Conservation (phyloP, 1,140 invertebrate species). For the Lepidurus arcticus region DNA sequence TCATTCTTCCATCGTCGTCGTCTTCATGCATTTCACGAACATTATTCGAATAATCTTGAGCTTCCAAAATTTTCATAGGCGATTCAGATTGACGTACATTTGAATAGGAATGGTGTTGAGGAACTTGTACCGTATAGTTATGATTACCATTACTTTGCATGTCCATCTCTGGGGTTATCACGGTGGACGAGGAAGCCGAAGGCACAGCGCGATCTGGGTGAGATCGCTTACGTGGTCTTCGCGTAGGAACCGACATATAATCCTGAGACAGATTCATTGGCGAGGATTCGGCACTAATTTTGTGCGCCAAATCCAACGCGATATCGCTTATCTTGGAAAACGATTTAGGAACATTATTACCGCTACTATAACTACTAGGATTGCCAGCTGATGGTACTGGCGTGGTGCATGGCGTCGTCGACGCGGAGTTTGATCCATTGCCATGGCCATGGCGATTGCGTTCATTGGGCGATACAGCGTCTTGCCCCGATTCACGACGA, state of each 20-base stretch:
- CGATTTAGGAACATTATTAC: slow-evolving; percentile 18
- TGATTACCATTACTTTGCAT: not conserved
- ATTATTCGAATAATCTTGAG: too few species aligned
- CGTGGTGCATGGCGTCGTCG: not conserved
- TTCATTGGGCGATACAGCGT: not conserved
- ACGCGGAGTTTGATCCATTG: not conserved
- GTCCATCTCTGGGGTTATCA: not conserved
- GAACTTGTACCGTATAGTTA: not conserved
- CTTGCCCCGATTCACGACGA: slow-evolving; percentile 12
- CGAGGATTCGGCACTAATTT: slow-evolving; percentile 18
- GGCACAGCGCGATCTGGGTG: slow-evolving; percentile 32
- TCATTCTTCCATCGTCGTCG: too few species aligned
- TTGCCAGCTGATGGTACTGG: not conserved
- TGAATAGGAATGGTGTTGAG: slow-evolving; percentile 1
- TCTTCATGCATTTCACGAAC: too few species aligned
- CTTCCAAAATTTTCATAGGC: too few species aligned
- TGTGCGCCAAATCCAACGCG: slow-evolving; percentile 33
- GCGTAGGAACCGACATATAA: not conserved
- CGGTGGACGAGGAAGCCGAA: not conserved
- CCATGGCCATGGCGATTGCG: slow-evolving; percentile 25
- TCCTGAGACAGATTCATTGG: slow-evolving; percentile 14
- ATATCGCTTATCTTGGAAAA: slow-evolving; percentile 30
- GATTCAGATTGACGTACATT: not conserved
- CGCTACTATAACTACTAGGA: slow-evolving; percentile 10
- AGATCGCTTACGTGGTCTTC: slow-evolving; percentile 31